Evolutionary conservation across 2,113 vertebrate genomes (phyloP).

Genomic region (Cebidichthys violaceus): DNA sequence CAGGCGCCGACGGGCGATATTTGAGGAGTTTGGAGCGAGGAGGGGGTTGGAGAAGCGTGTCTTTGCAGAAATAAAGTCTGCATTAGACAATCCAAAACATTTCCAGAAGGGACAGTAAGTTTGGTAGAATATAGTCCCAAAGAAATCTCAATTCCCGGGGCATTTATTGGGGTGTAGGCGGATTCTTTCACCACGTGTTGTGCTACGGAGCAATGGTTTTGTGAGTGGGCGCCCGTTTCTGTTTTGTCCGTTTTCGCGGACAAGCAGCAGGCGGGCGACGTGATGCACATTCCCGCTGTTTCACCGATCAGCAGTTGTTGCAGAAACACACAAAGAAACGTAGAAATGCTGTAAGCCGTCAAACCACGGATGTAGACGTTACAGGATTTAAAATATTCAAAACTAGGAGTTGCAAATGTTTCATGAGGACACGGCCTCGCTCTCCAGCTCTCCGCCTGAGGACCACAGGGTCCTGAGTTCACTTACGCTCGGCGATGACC

Average conservation of each 20-base stretch:
- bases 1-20: too few species aligned
- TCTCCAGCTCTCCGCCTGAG: background rate
- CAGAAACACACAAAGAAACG: background rate
- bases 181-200: background rate
- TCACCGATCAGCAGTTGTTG: background rate
- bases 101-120: background rate
- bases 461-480: background rate
- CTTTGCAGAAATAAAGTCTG: background rate
- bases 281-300: background rate
- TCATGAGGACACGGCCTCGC: background rate
- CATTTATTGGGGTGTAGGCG: background rate
- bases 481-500: constrained; percentile 97
- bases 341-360: background rate
- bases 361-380: background rate
- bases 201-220: background rate
- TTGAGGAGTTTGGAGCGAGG: background rate
- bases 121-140: background rate
- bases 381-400: background rate
- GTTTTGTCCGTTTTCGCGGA: too few species aligned
- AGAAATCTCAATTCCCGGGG: background rate
- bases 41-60: background rate
- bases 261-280: background rate
- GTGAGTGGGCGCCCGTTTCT: too few species aligned
- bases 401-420: background rate
- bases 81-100: background rate